phyloP scores from a whole-genome alignment of 2,113 vertebrate genomes.

The Tauraco erythrolophus region DNA sequence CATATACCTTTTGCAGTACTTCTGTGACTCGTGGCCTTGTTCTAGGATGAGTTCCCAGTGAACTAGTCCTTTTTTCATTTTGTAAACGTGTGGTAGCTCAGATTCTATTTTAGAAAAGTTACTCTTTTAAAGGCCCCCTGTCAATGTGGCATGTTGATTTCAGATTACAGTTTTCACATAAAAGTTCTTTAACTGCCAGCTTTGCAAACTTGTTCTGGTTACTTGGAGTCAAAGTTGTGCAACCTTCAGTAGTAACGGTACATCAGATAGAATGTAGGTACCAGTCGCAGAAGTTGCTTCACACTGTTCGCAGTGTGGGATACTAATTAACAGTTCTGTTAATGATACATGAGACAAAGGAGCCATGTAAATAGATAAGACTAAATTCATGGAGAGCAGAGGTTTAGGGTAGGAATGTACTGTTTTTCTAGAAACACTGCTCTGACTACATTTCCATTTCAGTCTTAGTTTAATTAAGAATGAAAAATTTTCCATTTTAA shows the following conservation, averaged over 20 bases:
- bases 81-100: neutral
- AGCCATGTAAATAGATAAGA: neutral
- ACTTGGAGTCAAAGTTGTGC: neutral
- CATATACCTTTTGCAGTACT: neutral
- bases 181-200: neutral
- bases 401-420: neutral
- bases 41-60: neutral
- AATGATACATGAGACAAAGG: neutral
- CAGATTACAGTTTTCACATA: neutral
- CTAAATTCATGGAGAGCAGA: neutral
- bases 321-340: slow-evolving; percentile 40
- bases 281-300: neutral
- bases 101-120: neutral
- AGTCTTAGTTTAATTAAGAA: neutral
- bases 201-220: neutral
- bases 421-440: neutral
- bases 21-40: neutral
- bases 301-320: neutral
- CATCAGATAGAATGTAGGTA: neutral
- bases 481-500: neutral
- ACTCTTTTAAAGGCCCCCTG: neutral
- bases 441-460: neutral
- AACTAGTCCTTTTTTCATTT: neutral
- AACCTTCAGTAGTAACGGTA: neutral
- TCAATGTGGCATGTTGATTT: neutral